Evolutionary conservation across 2,113 vertebrate genomes (phyloP).

Genomic region (Struthio camelus): DNA sequence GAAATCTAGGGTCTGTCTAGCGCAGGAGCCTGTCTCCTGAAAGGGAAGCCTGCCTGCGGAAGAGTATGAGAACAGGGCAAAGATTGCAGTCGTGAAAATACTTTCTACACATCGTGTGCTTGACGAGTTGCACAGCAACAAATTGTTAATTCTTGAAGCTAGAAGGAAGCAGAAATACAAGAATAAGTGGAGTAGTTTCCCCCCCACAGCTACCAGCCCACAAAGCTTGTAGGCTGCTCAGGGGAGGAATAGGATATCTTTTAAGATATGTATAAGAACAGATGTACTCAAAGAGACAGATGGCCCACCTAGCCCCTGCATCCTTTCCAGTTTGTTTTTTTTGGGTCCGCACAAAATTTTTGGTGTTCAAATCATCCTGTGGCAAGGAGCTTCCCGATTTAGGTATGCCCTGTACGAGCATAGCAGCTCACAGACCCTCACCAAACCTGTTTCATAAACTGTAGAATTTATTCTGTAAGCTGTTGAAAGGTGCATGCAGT

Average conservation of each 20-base stretch:
- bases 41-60: too few relatives aligned
- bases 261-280: neutral
- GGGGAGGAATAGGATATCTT: neutral
- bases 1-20: neutral
- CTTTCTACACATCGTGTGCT: neutral
- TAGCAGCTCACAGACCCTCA: neutral
- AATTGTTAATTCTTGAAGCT: neutral
- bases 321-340: neutral
- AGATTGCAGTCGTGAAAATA: neutral
- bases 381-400: neutral
- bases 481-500: neutral
- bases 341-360: neutral
- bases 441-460: neutral
- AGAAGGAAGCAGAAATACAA: neutral
- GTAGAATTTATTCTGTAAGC: neutral
- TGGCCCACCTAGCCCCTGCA: neutral
- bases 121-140: neutral
- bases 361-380: neutral
- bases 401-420: neutral
- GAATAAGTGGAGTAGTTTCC: neutral
- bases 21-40: too few relatives aligned
- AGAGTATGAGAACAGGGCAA: neutral
- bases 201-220: neutral
- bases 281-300: too few relatives aligned
- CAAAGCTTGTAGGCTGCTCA: neutral